phyloP scores from a whole-genome alignment of 2,797 vertebrate species.

The Bovichtus variegatus region DNA sequence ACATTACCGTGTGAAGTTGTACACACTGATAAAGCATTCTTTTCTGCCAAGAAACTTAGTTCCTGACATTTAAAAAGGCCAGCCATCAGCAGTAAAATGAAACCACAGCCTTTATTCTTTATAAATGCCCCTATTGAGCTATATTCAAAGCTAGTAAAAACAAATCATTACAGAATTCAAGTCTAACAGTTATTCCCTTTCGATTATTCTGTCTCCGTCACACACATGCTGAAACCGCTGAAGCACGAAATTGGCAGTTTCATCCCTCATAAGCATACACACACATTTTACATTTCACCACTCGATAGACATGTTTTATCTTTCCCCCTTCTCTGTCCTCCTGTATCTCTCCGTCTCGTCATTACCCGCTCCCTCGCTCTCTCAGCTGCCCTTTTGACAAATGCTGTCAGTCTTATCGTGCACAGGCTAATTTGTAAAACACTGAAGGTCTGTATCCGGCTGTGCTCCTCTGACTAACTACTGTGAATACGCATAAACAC shows the following conservation, averaged over 20 bases:
- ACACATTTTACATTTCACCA: slow-evolving; percentile 41
- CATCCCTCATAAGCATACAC: slow-evolving; percentile 28
- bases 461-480: slow-evolving; percentile 31
- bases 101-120: neutral
- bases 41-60: neutral
- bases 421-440: slow-evolving; percentile 54
- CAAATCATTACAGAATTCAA: slow-evolving; percentile 15
- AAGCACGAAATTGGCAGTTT: slow-evolving; percentile 64
- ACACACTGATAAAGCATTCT: neutral
- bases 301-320: slow-evolving; percentile 39
- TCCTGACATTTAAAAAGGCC: slow-evolving; percentile 8
- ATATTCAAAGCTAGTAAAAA: slow-evolving; percentile 15
- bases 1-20: neutral
- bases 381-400: slow-evolving; percentile 44
- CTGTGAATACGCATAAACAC: slow-evolving; percentile 2
- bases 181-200: slow-evolving; percentile 28
- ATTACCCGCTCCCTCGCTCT: slow-evolving; percentile 19
- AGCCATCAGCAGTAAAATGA: slow-evolving; percentile 1
- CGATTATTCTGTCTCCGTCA: slow-evolving; percentile 29
- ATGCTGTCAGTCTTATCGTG: slow-evolving; percentile 35
- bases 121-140: slow-evolving; percentile 4
- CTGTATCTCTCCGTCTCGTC: slow-evolving; percentile 11
- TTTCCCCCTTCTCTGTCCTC: neutral
- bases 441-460: slow-evolving; percentile 33
- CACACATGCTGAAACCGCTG: slow-evolving; percentile 37